Percentiles rank a stretch among this genome's conserved stretches.
Evolutionary conservation across 2,113 vertebrate species (phyloP).

Genomic region (Canis aureus): DNA sequence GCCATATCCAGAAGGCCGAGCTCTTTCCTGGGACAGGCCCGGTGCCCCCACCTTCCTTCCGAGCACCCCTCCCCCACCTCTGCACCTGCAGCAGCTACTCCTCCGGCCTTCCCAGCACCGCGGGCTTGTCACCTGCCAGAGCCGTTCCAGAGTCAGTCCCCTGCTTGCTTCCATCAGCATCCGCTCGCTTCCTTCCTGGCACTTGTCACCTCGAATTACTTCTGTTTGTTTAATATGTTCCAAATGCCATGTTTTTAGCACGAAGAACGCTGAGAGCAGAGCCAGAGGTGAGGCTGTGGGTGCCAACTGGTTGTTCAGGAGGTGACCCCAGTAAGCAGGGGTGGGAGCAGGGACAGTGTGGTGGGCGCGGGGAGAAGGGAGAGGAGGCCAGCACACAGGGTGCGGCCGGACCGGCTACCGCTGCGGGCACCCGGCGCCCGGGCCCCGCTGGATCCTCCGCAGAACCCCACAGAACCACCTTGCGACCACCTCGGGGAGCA

Average conservation of each 20-base stretch:
- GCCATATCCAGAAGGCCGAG: background rate
- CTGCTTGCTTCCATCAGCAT: background rate
- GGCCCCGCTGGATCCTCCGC: fast-evolving
- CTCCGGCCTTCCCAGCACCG: fast-evolving
- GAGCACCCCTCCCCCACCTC: background rate
- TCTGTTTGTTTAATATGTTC: background rate
- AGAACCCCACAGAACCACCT: background rate
- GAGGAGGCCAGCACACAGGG: too few relatives aligned
- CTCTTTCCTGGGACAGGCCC: background rate
- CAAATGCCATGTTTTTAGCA: background rate
- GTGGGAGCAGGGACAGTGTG: background rate
- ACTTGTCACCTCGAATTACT: background rate
- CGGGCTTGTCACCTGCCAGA: background rate
- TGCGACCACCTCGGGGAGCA: background rate
- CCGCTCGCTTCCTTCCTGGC: background rate
- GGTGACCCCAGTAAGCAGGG: too few relatives aligned
- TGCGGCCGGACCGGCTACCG: background rate
- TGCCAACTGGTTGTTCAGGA: too few relatives aligned
- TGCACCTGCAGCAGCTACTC: background rate
- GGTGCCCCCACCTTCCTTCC: background rate
- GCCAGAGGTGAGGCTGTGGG: background rate
- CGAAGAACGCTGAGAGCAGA: background rate
- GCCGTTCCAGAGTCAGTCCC: background rate
- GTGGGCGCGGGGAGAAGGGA: fast-evolving
- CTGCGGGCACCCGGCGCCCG: fast-evolving